phyloP scores from a whole-genome alignment of 1,140 invertebrate species.

The Varroa destructor region DNA sequence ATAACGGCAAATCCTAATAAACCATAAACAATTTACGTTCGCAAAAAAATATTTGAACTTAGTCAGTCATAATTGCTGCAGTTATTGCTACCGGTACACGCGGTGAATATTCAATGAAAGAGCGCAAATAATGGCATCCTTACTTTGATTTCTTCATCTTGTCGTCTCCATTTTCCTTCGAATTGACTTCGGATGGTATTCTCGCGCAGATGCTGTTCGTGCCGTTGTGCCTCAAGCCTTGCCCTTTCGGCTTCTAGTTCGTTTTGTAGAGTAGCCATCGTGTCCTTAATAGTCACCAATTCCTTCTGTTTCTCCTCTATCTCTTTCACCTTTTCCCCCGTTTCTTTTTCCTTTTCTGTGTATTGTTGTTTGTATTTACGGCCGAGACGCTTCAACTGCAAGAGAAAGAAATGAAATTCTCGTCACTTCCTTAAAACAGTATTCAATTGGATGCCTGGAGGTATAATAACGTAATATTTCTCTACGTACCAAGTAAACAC shows the following conservation, averaged over 20 bases:
- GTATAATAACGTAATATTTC: no score
- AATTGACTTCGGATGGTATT: conserved; percentile 20
- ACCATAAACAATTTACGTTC: neutral
- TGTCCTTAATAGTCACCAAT: neutral
- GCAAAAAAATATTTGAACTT: neutral
- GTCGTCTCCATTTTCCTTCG: conserved; percentile 12
- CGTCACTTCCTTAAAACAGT: no score
- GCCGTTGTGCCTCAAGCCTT: neutral
- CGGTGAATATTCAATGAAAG: neutral
- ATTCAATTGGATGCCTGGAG: no score
- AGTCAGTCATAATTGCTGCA: neutral
- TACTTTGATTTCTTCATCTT: conserved; percentile 11
- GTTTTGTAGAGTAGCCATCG: neutral
- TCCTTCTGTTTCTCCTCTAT: neutral
- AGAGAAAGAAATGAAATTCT: no score
- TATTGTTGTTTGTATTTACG: conserved; percentile 13
- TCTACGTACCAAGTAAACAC: no score
- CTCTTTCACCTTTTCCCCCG: neutral
- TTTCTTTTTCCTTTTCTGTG: conserved; percentile 4
- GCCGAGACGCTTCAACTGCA: neutral
- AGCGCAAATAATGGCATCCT: neutral
- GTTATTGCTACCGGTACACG: neutral
- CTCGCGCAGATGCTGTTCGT: conserved; percentile 13
- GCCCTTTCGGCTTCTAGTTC: neutral
- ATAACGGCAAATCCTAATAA: no score